Evolutionary conservation across 1,140 invertebrate species (phyloP), one percentile per base, ranked within the genome.

Genomic region (Lutraria rhynchaena): DNA sequence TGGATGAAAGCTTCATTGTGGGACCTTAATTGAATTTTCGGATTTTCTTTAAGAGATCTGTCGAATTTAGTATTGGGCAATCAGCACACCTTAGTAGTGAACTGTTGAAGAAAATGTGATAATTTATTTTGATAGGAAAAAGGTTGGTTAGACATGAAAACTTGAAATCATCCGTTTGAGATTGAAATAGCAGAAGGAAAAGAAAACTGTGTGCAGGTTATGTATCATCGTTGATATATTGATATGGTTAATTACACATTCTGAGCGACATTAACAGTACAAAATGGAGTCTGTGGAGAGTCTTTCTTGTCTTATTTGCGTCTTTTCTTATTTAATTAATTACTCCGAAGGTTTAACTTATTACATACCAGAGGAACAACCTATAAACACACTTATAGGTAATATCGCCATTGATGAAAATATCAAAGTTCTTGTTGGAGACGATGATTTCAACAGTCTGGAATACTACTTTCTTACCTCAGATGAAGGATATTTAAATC

Each of bases 351-450:
- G 71, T 24, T 71, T 82, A 0, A 83, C 76, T 2, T 86, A 88
- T 51, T 71, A 22, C 9, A 76, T 76, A 60, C 83, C 65, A 1
- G 84, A 86, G 15, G 74, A 69, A 31, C 82, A 58, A 69, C 83
- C 73, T 0, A 69, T 15, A 19, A 82, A 71, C 4, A 73, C 58
- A 55, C 60, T 77, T 61, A 85, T 88, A 85, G 85, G 24, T 81
- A 84, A 85, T 37, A 82, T 41, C 81, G 71, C 61, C 60, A 71
- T 49, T 37, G 70, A 83, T 60, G 46, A 55, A 22, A 33, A 74
- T 17, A 81, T 81, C 17, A 29, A 63, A 61, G 29, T 41, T 7
- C n/a, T 41, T 55, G 71, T 75, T 3, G 65, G 77, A 41, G 83
- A 82, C 24, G 69, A 63, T 3, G 69, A 81, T 44, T 81, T 61